Evolutionary conservation across 2,113 vertebrate species (phyloP), one percentile per base, ranked within the genome.

Genomic region (Pleuronectes platessa): DNA sequence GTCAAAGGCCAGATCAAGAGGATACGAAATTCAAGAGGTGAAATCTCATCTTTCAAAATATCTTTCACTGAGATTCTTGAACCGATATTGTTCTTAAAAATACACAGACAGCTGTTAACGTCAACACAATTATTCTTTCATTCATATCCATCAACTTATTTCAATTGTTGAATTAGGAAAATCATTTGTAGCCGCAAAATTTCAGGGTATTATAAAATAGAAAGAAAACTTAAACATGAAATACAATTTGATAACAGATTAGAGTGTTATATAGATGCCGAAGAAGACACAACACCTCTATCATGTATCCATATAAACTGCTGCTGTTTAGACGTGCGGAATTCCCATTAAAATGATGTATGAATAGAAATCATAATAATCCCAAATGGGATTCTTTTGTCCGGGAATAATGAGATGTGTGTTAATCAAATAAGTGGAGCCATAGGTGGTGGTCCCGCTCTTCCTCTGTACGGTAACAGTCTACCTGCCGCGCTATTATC

Each of bases 401-500:
- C 14, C 35, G 37, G 26, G 58, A 64, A 31, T 47, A 74, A 74
- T 14, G 69, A 31, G 14, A 11, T 24, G 6, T 1, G 9, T 27
- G 62, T 1, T 87, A 67, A 87, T 88, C 64, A 59, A 72, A 84
- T 63, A 61, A 42, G 13, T 14, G 35, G 58, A 74, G 1, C 45
- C 75, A 42, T 40, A 10, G 56, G 76, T 79, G 75, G 47, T 20
- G 3, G 37, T 17, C 37, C 37, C 35, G 51, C 66, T 60, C 35
- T 40, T 63, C n/a, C 21, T 18, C 40, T 45, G 55, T 35, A 27
- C 23, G 20, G 26, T 18, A 70, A 27, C 51, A 12, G 63, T 71
- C 24, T 72, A 83, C 89, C 83, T 86, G 51, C 64, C 42, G 68
- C 5, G 71, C 63, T 71, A 59, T 89, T 89, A 90, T 91, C 89